phyloP scores from a whole-genome alignment of 2,888 invertebrate species.

The Chaetogeoica ovagalla region DNA sequence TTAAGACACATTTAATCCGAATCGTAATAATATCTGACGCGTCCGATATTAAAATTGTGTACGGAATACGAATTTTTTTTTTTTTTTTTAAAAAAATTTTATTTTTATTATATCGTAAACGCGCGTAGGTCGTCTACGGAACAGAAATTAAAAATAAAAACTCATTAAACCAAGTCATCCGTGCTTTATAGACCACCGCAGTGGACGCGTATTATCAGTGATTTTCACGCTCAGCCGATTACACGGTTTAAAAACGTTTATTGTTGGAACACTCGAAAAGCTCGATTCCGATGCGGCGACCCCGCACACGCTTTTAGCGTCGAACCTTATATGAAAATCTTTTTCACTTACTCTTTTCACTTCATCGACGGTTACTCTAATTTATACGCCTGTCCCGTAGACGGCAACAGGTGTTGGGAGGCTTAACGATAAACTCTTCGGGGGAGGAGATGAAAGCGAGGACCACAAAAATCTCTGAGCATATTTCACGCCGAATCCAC shows the following conservation, averaged over 20 bases:
- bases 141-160: conserved; percentile 28
- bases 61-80: no score
- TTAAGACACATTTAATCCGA: no score
- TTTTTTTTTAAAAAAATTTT: no score
- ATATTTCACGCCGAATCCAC: background rate
- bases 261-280: no score
- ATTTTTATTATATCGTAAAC: no score
- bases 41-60: no score
- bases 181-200: background rate
- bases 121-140: no score
- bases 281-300: no score
- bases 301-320: background rate
- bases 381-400: background rate
- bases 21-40: no score
- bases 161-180: conserved; percentile 43
- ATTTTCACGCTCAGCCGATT: conserved; percentile 15
- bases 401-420: conserved; percentile 3
- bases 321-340: background rate
- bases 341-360: background rate
- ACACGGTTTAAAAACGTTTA: no score
- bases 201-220: conserved; percentile 15
- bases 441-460: background rate
- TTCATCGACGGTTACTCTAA: background rate
- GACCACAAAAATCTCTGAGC: background rate
- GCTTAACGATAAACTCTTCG: conserved; percentile 5